Evolutionary conservation across 2,113 vertebrate species (phyloP).

Genomic region (Sciurus niger): DNA sequence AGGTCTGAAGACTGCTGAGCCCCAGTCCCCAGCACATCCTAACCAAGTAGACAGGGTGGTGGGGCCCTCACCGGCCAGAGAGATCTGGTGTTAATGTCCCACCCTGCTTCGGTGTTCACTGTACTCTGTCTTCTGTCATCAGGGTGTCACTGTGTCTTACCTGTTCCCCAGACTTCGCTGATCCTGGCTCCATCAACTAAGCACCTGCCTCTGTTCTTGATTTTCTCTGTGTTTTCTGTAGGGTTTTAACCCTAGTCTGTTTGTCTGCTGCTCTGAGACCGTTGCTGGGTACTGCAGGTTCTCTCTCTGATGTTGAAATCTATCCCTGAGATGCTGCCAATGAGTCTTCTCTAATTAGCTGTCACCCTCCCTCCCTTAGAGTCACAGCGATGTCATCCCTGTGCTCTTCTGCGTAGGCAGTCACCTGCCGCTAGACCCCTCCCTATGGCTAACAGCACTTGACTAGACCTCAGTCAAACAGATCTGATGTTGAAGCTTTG

Average conservation of each 20-base stretch:
- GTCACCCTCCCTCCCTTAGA: background rate
- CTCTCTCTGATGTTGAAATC: background rate
- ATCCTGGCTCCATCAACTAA: background rate
- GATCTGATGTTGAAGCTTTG: background rate
- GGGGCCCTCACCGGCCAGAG: rapidly evolving
- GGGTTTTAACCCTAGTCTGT: background rate
- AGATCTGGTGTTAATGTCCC: background rate
- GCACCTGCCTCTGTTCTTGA: background rate
- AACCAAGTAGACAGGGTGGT: background rate
- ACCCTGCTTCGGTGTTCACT: background rate
- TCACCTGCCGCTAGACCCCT: background rate
- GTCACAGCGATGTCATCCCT: no score
- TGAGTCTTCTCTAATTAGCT: background rate
- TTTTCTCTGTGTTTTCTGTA: background rate
- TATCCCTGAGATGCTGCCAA: background rate
- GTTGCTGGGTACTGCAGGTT: background rate
- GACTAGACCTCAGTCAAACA: background rate
- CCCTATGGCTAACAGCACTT: background rate
- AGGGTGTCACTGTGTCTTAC: background rate
- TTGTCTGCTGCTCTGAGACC: background rate
- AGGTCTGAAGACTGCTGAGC: background rate
- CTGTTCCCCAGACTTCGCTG: background rate
- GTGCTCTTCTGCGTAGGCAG: background rate
- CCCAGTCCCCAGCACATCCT: background rate
- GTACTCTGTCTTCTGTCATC: background rate